Evolutionary conservation across 2,888 invertebrate species (phyloP).

Genomic region (Diarsia rubi): DNA sequence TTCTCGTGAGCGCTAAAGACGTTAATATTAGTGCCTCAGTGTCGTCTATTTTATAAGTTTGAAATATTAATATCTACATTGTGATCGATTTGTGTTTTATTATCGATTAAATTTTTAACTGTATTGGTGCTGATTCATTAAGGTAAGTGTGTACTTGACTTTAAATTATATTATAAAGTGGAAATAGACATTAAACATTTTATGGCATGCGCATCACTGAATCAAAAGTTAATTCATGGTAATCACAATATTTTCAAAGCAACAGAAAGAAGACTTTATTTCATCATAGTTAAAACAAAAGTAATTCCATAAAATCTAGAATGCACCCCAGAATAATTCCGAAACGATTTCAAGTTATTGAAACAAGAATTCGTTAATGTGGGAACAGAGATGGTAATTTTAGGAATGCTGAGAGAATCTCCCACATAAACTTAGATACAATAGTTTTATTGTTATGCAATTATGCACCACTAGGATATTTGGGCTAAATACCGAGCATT

Average conservation of each 20-base stretch:
- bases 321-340: slow-evolving; percentile 10
- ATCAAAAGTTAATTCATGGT: not conserved
- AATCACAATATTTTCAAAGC: not conserved
- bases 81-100: not conserved
- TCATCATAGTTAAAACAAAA: slow-evolving; percentile 12
- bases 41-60: slow-evolving; percentile 1
- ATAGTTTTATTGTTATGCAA: slow-evolving; percentile 68
- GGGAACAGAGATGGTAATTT: slow-evolving; percentile 55
- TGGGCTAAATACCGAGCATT: slow-evolving; percentile 66
- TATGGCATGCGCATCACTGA: not conserved
- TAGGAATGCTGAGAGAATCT: slow-evolving; percentile 58
- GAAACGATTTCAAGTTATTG: slow-evolving; percentile 35
- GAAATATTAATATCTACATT: not conserved
- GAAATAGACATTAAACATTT: not conserved
- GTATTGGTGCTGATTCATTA: not conserved
- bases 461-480: slow-evolving; percentile 58
- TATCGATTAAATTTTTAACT: not conserved
- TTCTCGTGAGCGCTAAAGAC: not conserved
- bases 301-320: slow-evolving; percentile 9
- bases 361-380: slow-evolving; percentile 61
- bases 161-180: not conserved
- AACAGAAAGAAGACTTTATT: not conserved
- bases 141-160: not conserved
- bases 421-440: slow-evolving; percentile 56
- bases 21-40: slow-evolving; percentile 3